phyloP scores from a whole-genome alignment of 1,140 invertebrate species.

The Cyclargus thomasi region DNA sequence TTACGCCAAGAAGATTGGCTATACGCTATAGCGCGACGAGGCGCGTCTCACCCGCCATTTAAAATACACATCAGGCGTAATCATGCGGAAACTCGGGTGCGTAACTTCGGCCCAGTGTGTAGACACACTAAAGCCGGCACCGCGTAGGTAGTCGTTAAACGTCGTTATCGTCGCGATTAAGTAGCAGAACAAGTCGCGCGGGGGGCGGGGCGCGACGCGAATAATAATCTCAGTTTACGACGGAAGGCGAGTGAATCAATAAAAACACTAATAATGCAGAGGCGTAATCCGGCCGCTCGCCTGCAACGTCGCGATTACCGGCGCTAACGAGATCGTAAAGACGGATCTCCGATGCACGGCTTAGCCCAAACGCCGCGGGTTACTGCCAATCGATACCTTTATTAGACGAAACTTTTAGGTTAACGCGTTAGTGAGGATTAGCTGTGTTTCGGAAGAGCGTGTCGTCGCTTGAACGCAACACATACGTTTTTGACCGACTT shows the following conservation, averaged over 20 bases:
- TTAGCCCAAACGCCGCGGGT: constrained; percentile 53
- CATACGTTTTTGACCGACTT: too few species aligned
- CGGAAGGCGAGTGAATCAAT: constrained; percentile 72
- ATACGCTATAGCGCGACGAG: too few species aligned
- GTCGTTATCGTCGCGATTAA: constrained; percentile 72
- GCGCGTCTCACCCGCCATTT: too few species aligned
- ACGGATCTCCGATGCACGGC: constrained; percentile 64
- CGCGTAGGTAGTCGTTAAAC: constrained; percentile 72
- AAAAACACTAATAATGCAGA: constrained; percentile 75
- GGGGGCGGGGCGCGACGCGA: constrained; percentile 47
- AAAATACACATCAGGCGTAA: too few species aligned
- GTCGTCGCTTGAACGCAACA: too few species aligned
- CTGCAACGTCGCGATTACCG: constrained; percentile 65
- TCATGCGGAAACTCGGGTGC: too few species aligned
- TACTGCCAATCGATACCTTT: constrained; percentile 20
- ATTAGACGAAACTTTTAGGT: constrained; percentile 16
- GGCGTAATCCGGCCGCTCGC: constrained; percentile 53
- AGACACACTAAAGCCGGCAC: too few species aligned
- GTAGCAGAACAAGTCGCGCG: constrained; percentile 67
- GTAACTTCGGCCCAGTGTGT: too few species aligned
- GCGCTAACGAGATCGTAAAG: constrained; percentile 72
- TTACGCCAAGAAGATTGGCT: too few species aligned
- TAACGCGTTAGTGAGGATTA: neutral
- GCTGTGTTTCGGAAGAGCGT: neutral
- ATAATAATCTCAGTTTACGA: constrained; percentile 75